phyloP scores from a whole-genome alignment of 2,888 invertebrate species.

The Amiota mariae region DNA sequence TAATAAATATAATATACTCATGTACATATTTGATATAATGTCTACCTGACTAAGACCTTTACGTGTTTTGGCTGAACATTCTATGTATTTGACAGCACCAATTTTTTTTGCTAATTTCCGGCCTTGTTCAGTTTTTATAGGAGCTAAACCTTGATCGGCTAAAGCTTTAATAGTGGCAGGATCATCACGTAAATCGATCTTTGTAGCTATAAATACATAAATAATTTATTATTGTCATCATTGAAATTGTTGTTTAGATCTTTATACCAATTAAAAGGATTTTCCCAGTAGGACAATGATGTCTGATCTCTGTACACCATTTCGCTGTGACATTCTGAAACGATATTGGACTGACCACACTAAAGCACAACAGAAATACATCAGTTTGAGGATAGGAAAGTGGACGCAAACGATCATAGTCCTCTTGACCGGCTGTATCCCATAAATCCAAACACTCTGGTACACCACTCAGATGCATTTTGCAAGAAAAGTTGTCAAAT shows the following conservation, averaged over 20 bases:
- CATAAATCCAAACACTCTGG: slow-evolving; percentile 96
- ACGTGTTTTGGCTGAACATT: slow-evolving; percentile 99
- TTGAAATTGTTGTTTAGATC: slow-evolving; percentile 66
- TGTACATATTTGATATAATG: background rate
- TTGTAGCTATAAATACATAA: slow-evolving; percentile 82
- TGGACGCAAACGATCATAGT: slow-evolving; percentile 96
- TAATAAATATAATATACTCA: too few relatives aligned
- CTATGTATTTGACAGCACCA: slow-evolving; percentile 98
- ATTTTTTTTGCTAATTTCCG: slow-evolving; percentile 99
- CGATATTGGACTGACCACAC: slow-evolving; percentile 98
- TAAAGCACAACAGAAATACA: slow-evolving; percentile 99
- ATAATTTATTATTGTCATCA: background rate
- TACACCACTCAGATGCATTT: slow-evolving; percentile 98
- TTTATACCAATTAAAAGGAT: slow-evolving; percentile 94
- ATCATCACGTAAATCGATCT: slow-evolving; percentile 98
- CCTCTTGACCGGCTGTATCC: slow-evolving; percentile 98
- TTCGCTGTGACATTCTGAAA: slow-evolving; percentile 99
- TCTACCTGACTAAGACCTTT: slow-evolving; percentile 92
- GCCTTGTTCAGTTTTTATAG: slow-evolving; percentile 97
- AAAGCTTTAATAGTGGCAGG: slow-evolving; percentile 93
- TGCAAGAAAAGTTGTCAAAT: slow-evolving; percentile 99
- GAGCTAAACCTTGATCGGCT: slow-evolving; percentile 94
- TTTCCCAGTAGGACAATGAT: slow-evolving; percentile 99
- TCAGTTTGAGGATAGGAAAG: slow-evolving; percentile 99
- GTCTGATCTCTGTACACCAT: slow-evolving; percentile 99